These are phyloP conservation scores for Trichomycterus rosablanca DNA, from an alignment of 2,113 vertebrate species.

Conservation along the genomic window DNA sequence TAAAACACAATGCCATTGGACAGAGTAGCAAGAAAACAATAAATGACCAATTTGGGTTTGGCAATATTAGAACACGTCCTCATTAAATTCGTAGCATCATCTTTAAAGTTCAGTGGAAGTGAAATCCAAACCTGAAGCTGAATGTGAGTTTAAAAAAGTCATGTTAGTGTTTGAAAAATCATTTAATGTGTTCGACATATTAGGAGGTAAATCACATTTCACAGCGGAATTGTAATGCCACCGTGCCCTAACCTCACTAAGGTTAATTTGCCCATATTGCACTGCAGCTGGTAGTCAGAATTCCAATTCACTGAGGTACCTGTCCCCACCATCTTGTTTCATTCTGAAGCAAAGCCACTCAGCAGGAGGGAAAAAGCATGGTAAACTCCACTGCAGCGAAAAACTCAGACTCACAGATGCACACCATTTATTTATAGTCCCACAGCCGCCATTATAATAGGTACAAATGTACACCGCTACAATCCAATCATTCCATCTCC, in stretches of 20 bases:
- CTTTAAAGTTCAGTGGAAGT: too few relatives aligned
- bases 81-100: too few relatives aligned
- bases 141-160: too few relatives aligned
- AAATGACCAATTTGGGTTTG: too few relatives aligned
- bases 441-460: background rate
- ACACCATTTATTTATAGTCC: constrained; percentile 20
- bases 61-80: too few relatives aligned
- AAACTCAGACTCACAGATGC: constrained; percentile 9
- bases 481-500: constrained; percentile 18
- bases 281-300: background rate
- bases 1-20: too few relatives aligned
- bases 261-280: background rate
- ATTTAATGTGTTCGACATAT: too few relatives aligned
- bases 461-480: background rate
- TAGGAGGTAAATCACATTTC: background rate
- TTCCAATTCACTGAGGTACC: background rate
- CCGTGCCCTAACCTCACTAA: background rate
- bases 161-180: too few relatives aligned
- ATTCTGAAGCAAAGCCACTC: background rate
- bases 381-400: background rate
- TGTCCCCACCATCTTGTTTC: background rate
- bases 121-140: too few relatives aligned
- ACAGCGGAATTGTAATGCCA: background rate
- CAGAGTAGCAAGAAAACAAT: too few relatives aligned
- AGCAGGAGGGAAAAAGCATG: background rate